Base-by-base conservation (phyloP, 1,140 invertebrate genomes). In the Drosophila parvula region DNA sequence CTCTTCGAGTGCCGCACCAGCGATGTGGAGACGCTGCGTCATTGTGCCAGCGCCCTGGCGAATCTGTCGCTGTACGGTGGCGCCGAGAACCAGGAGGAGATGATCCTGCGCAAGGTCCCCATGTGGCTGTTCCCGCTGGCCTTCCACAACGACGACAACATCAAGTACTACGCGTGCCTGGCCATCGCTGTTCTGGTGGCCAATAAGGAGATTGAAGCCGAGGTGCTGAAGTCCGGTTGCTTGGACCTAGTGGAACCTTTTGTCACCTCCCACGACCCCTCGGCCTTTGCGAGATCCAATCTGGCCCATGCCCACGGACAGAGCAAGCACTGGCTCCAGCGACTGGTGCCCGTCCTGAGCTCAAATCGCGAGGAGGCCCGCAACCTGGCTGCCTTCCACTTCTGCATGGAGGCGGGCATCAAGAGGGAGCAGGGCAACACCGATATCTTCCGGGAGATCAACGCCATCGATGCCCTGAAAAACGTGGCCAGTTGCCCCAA, bases 381-480 rank as follows among this genome's bases (percentile, higher is more conserved):
- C 74, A 99, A 98, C 90, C 92, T 99, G 57, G 98, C 99, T 0
- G 98, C 98, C 30, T 99, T 99, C 92, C 99, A 99, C 92, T 99
- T 99, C 92, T 99, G 98, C 85, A 99, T 99, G 98, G 99, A 99
- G 92, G 98, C 99, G 4, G 97, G 97, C 11, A 99, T 99, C 40
- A 99, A 99, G 90, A 96, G 98, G 81, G 96, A 98, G 79, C 98
- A 99, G 92, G 97, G 97, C 12, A 98, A 98, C 70, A 97, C 98
- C 0, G 96, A 97, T 92, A 96, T 99, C 80, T 99, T 99, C 90
- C 94, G 95, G 57, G 97, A 98, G 92, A 99, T 99, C 71, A 97
- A 97, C 51, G 98, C 98, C 2, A 97, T 99, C 53, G 97, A 99
- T 78, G 97, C 98, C 0, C 93, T 99, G 64, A 99, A 99, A 91